Evolutionary conservation across 2,797 vertebrate genomes (phyloP).

Genomic region (Phataginus tricuspis): DNA sequence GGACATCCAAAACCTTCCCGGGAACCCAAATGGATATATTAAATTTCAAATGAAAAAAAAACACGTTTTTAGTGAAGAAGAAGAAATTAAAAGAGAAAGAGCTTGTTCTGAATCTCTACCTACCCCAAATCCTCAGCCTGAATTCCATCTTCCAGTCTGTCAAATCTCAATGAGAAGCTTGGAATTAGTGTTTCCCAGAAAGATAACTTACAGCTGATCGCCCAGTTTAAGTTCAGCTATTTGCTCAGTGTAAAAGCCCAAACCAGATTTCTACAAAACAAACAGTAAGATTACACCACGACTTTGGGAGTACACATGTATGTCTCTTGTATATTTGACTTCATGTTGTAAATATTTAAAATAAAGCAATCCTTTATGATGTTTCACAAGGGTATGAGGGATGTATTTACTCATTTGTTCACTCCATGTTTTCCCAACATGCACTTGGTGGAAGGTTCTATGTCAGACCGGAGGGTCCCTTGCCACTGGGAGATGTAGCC

Average conservation of each 20-base stretch:
- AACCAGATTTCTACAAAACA: background rate
- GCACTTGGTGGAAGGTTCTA: background rate
- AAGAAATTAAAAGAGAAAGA: background rate
- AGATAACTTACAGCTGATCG: background rate
- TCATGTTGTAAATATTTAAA: background rate
- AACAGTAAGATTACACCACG: background rate
- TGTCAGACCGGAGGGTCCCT: background rate
- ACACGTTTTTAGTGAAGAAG: background rate
- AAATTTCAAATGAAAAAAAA: background rate
- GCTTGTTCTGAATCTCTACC: background rate
- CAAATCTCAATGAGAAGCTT: background rate
- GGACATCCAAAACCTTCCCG: background rate
- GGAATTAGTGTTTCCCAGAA: background rate
- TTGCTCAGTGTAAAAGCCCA: background rate
- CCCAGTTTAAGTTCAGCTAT: background rate
- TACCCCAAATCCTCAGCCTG: background rate
- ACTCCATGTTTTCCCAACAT: background rate
- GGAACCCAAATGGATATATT: background rate
- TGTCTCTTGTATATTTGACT: background rate
- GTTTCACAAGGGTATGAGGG: background rate
- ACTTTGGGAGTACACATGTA: background rate
- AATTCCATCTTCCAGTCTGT: background rate
- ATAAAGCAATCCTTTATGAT: background rate
- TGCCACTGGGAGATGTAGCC: background rate
- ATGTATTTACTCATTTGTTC: background rate